phyloP scores from a whole-genome alignment of 2,113 vertebrate genomes.

The human region DNA sequence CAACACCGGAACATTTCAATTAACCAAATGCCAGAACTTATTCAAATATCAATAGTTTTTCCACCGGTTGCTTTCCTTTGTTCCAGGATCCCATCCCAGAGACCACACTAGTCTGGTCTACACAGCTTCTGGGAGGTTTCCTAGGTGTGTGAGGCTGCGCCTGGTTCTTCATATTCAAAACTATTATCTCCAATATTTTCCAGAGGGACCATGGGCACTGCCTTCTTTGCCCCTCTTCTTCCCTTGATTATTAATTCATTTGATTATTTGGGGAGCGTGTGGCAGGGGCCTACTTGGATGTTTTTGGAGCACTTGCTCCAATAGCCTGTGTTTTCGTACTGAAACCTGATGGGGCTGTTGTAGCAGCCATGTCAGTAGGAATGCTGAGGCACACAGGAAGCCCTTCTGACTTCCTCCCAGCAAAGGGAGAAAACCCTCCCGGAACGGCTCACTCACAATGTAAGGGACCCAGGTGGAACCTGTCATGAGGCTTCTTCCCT shows the following conservation, averaged over 20 bases:
- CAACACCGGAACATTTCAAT: rapidly evolving
- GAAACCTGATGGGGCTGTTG: not conserved
- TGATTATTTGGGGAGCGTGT: not conserved
- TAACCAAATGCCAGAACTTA: not conserved
- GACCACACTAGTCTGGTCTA: rapidly evolving
- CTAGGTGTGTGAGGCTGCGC: not conserved
- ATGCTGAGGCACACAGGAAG: not conserved
- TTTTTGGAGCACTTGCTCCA: not conserved
- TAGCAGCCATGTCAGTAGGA: too few relatives aligned
- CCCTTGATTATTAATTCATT: not conserved
- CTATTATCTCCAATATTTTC: not conserved
- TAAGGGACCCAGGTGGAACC: not conserved
- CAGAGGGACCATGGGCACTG: not conserved
- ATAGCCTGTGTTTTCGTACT: not conserved
- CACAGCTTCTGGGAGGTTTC: too few relatives aligned
- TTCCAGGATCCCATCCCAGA: not conserved
- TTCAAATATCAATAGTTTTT: too few relatives aligned
- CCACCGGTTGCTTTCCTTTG: too few relatives aligned
- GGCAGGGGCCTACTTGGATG: not conserved
- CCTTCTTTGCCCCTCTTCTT: not conserved
- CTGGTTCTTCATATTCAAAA: not conserved
- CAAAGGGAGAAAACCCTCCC: rapidly evolving
- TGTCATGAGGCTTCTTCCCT: too few relatives aligned
- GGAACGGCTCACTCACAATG: rapidly evolving
- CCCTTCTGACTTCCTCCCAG: not conserved